phyloP scores from a whole-genome alignment of 2,113 vertebrate genomes.

The Ptychochromis oligacanthus region DNA sequence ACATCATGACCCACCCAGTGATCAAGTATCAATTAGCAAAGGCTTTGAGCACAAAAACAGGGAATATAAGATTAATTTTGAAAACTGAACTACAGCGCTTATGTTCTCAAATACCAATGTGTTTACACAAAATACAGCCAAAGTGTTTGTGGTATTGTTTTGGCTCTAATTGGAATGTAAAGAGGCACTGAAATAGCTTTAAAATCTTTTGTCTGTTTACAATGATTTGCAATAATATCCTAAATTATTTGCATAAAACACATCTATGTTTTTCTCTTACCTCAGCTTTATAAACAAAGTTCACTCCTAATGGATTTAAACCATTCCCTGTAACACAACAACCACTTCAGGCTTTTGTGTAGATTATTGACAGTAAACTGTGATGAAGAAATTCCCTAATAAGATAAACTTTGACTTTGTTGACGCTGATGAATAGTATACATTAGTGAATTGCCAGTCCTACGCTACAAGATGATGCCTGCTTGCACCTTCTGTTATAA shows the following conservation, averaged over 20 bases:
- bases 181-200: not conserved
- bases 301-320: not conserved
- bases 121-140: not conserved
- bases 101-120: not conserved
- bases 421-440: constrained; percentile 12
- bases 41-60: not conserved
- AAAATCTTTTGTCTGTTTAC: not conserved
- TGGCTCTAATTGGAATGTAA: not conserved
- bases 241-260: not conserved
- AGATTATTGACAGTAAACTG: constrained; percentile 8
- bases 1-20: not conserved
- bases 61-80: not conserved
- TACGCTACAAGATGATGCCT: not conserved
- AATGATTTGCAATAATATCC: not conserved
- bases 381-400: constrained; percentile 1
- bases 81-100: not conserved
- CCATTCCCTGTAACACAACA: not conserved
- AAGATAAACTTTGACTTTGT: constrained; percentile 1
- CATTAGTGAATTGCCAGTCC: constrained; percentile 13
- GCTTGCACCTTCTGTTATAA: constrained; percentile 42
- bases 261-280: not conserved
- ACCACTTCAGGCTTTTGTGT: not conserved
- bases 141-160: not conserved
- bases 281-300: not conserved
- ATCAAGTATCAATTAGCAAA: constrained; percentile 1